phyloP scores from a whole-genome alignment of 2,888 invertebrate species.

The Omphaloscelis lunosa region DNA sequence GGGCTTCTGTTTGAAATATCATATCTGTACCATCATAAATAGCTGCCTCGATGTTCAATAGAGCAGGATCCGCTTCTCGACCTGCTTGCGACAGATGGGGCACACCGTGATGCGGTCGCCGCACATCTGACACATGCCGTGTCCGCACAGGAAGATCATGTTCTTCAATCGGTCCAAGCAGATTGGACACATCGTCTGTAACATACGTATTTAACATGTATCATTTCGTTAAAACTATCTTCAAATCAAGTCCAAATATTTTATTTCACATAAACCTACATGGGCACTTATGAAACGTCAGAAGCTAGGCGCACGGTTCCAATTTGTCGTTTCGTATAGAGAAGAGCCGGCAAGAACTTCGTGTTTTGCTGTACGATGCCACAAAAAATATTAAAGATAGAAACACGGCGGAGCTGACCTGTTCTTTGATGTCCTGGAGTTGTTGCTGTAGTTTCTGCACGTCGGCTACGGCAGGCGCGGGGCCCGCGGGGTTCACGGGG shows the following conservation, averaged over 20 bases:
- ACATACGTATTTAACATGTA: constrained; percentile 74
- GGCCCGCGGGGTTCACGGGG: constrained; percentile 42
- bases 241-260: no score
- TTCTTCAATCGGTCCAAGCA: constrained; percentile 99
- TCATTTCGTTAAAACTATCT: not conserved
- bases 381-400: not conserved
- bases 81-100: constrained; percentile 99
- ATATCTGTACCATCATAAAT: not conserved
- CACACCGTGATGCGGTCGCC: constrained; percentile 99
- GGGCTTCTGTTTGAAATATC: constrained; percentile 28
- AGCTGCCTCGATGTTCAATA: constrained; percentile 86
- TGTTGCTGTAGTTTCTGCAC: constrained; percentile 94
- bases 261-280: no score
- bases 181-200: constrained; percentile 99
- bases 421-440: constrained; percentile 99
- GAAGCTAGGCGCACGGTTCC: no score
- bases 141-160: constrained; percentile 99
- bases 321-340: no score
- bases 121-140: constrained; percentile 99
- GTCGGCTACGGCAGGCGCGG: constrained; percentile 88
- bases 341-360: no score
- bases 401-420: constrained; percentile 89
- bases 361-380: not conserved
- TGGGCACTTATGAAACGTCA: no score
- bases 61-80: constrained; percentile 98